A percentile compares a stretch with the other conserved stretches of the same genome.
Conservation (phyloP, 2,797 vertebrate species). For the Urophycis tenuis region DNA sequence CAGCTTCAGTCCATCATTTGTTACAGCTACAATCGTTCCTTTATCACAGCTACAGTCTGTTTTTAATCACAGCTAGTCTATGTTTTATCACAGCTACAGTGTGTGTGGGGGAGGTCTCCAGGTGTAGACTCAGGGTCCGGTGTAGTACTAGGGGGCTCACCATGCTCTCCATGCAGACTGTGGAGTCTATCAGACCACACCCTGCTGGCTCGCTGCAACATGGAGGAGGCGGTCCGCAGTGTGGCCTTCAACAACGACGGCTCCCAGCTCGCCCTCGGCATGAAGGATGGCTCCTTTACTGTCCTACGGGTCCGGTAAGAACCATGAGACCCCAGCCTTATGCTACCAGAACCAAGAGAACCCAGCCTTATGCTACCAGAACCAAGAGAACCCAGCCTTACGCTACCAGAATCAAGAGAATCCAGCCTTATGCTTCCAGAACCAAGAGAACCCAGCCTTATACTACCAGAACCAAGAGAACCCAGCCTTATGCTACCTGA, state of each 20-base stretch:
- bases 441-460: background rate
- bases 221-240: constrained; percentile 90
- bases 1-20: background rate
- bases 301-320: constrained; percentile 85
- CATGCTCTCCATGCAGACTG: constrained; percentile 63
- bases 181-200: constrained; percentile 91
- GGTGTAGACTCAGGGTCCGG: background rate
- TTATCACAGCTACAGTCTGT: background rate
- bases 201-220: constrained; percentile 90
- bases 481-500: background rate
- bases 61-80: background rate
- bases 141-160: background rate
- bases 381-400: too few species aligned
- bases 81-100: background rate
- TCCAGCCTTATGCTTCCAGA: too few species aligned
- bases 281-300: constrained; percentile 97
- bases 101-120: background rate
- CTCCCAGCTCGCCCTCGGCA: constrained; percentile 88
- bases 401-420: too few species aligned
- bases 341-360: background rate
- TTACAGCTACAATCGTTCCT: background rate
- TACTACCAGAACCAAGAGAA: background rate
- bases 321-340: too few species aligned
- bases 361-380: background rate
- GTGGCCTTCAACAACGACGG: constrained; percentile 90